Evolutionary conservation across 2,888 invertebrate genomes (phyloP).

Genomic region (Pachydiplax longipennis): DNA sequence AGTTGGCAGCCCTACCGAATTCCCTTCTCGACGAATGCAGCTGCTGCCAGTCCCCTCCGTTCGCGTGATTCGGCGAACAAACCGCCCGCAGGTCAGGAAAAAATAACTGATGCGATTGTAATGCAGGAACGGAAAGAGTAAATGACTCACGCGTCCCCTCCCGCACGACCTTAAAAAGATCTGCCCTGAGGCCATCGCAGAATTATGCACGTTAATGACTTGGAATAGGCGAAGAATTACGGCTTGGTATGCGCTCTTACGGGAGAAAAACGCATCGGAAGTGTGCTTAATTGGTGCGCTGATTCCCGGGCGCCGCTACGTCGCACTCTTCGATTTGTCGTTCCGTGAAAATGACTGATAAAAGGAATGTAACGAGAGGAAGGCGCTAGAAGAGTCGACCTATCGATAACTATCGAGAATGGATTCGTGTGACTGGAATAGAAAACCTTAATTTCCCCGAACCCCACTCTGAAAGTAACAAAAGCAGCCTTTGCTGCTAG

Average conservation of each 20-base stretch:
- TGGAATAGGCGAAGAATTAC: background rate
- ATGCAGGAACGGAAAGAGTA: background rate
- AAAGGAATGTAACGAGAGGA: too few relatives aligned
- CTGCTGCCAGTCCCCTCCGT: background rate
- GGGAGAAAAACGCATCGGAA: background rate
- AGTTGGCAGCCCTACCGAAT: background rate
- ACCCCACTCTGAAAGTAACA: too few relatives aligned
- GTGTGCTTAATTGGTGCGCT: background rate
- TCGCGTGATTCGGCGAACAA: conserved; percentile 27
- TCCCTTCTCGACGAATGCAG: background rate
- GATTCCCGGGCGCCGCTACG: background rate
- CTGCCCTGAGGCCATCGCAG: background rate
- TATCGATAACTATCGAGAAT: too few relatives aligned
- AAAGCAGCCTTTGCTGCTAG: too few relatives aligned
- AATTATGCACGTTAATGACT: background rate
- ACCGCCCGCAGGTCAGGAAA: conserved; percentile 31
- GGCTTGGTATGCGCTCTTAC: background rate
- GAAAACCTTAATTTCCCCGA: too few relatives aligned
- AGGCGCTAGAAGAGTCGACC: too few relatives aligned
- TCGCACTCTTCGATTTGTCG: too few relatives aligned
- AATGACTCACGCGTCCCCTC: background rate
- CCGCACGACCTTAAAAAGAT: background rate
- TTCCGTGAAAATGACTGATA: too few relatives aligned
- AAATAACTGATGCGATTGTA: conserved; percentile 17
- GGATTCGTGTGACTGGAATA: too few relatives aligned